These are phyloP conservation scores for Cephalopachus bancanus DNA, from an alignment of 2,797 vertebrate species.

Conservation along the genomic window DNA sequence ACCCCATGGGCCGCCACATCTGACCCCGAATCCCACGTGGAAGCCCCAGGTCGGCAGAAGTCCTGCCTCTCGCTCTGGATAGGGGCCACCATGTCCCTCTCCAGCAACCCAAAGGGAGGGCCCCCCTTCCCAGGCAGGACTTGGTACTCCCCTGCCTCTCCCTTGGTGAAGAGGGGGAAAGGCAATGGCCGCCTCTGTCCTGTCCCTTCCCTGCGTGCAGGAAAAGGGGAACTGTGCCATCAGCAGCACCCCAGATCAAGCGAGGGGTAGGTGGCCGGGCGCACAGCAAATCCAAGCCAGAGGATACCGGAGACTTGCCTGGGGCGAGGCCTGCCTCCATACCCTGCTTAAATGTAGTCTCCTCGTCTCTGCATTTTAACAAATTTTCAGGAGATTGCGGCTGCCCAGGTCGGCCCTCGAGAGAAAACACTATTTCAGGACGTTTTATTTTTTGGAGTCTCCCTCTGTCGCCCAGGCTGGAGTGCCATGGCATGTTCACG, in stretches of 20 bases:
- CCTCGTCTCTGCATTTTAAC: background rate
- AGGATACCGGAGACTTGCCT: no score
- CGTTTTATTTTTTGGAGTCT: background rate
- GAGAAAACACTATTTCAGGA: background rate
- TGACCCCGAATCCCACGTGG: fast-evolving
- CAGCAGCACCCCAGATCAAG: background rate
- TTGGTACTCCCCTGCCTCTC: background rate
- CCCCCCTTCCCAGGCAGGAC: background rate
- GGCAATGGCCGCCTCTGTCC: background rate
- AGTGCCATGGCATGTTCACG: no score
- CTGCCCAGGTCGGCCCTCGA: background rate
- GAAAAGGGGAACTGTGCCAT: no score
- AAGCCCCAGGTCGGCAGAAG: no score
- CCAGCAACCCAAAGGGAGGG: fast-evolving
- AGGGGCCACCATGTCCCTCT: background rate
- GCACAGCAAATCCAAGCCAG: no score
- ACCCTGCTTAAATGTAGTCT: background rate
- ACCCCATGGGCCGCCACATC: fast-evolving
- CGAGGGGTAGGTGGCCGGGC: background rate
- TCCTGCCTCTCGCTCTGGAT: no score
- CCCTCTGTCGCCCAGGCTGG: no score
- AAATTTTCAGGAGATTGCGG: background rate
- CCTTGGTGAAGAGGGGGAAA: no score
- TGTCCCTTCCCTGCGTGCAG: background rate
- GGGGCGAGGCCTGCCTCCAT: no score